Evolutionary conservation across 2,888 invertebrate species (phyloP).

Genomic region (Cryptocephalus moraei): DNA sequence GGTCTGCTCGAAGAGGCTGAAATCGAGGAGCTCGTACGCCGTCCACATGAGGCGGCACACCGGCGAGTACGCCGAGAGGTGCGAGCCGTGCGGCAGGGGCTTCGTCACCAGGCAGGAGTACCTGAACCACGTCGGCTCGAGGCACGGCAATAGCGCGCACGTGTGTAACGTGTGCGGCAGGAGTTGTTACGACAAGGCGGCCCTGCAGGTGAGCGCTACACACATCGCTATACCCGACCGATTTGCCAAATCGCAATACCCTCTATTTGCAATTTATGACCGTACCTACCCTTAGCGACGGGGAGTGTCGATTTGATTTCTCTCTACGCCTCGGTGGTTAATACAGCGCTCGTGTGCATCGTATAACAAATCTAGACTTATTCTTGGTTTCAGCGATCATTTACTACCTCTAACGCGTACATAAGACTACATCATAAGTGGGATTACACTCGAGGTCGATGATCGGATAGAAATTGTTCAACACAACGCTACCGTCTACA

Average conservation of each 20-base stretch:
- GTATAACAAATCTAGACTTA: no score
- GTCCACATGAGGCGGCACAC: conserved; percentile 44
- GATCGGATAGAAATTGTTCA: no score
- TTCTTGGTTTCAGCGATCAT: no score
- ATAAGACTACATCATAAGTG: no score
- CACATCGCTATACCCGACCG: no score
- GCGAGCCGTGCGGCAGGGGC: conserved; percentile 26
- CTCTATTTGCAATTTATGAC: not conserved
- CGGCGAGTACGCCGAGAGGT: conserved; percentile 43
- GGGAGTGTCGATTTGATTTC: not conserved
- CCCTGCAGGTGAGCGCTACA: conserved; percentile 14
- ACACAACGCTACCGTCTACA: not conserved
- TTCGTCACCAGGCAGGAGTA: conserved; percentile 27
- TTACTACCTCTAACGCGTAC: no score
- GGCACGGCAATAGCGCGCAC: conserved; percentile 19
- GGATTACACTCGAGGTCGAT: no score
- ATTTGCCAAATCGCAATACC: no score
- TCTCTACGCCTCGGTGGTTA: no score
- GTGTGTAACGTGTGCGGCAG: conserved; percentile 16
- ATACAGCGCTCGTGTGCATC: no score
- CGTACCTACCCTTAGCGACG: not conserved
- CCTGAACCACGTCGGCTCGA: conserved; percentile 22
- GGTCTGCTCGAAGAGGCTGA: conserved; percentile 45
- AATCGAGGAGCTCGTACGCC: conserved; percentile 28
- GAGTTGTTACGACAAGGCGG: conserved; percentile 19